phyloP scores from a whole-genome alignment of 2,797 vertebrate species.

The Allobates femoralis region DNA sequence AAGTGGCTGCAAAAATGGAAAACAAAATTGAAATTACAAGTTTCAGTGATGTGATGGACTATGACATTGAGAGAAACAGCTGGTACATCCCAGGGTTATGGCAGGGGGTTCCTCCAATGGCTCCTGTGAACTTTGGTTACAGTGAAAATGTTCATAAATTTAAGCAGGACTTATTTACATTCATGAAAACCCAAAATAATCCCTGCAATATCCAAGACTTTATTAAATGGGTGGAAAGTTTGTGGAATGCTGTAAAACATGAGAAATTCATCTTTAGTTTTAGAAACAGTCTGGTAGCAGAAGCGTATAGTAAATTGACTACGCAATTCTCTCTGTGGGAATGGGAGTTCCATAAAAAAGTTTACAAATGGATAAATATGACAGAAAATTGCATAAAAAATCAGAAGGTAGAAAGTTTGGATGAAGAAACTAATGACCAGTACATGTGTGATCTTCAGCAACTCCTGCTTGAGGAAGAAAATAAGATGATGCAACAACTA shows the following conservation, averaged over 20 bases:
- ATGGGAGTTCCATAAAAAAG: constrained; percentile 66
- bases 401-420: constrained; percentile 33
- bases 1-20: no score
- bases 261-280: constrained; percentile 67
- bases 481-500: constrained; percentile 1
- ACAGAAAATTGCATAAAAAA: constrained; percentile 66
- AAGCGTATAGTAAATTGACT: constrained; percentile 72
- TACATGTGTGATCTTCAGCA: constrained; percentile 67
- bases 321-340: constrained; percentile 72
- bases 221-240: constrained; percentile 71
- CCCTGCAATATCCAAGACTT: constrained; percentile 74
- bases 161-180: constrained; percentile 76
- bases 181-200: constrained; percentile 71
- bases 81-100: constrained; percentile 78
- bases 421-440: constrained; percentile 61
- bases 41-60: no score
- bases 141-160: constrained; percentile 75
- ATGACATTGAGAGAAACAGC: constrained; percentile 66
- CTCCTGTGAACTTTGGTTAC: constrained; percentile 74
- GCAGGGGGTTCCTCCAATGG: constrained; percentile 72
- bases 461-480: neutral
- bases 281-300: constrained; percentile 71
- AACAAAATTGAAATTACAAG: no score
- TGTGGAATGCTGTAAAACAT: constrained; percentile 75
- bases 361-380: constrained; percentile 70